phyloP scores from a whole-genome alignment of 2,113 vertebrate species.

The Nannobrachium achirus region DNA sequence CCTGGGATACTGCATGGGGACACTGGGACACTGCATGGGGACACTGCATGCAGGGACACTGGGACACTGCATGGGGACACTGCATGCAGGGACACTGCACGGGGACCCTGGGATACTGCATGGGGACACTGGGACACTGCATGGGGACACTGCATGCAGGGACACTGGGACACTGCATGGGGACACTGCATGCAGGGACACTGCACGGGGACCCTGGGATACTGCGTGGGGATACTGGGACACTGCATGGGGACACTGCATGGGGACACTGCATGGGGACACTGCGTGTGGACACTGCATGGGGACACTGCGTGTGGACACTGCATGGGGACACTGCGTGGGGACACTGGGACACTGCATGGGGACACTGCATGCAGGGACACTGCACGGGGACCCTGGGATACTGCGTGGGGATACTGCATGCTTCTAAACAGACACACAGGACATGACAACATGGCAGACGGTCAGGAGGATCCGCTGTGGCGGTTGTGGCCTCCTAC shows the following conservation, averaged over 20 bases:
- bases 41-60: slow-evolving; percentile 44
- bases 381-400: slow-evolving; percentile 43
- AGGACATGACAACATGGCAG: slow-evolving; percentile 3
- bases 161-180: slow-evolving; percentile 41
- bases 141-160: slow-evolving; percentile 41
- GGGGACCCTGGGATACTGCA: slow-evolving; percentile 41
- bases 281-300: slow-evolving; percentile 43
- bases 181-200: slow-evolving; percentile 44
- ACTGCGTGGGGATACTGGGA: too few species aligned
- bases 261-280: slow-evolving; percentile 41
- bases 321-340: slow-evolving; percentile 40
- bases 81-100: slow-evolving; percentile 42
- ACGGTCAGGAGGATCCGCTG: too few species aligned
- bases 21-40: too few species aligned
- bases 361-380: slow-evolving; percentile 35
- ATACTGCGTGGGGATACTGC: too few species aligned
- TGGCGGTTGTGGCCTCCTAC: too few species aligned
- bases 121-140: too few species aligned
- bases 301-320: too few species aligned
- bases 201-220: slow-evolving; percentile 36
- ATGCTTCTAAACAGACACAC: slow-evolving; percentile 33
- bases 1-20: slow-evolving; percentile 42
- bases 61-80: slow-evolving; percentile 41
- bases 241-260: slow-evolving; percentile 44
- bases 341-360: slow-evolving; percentile 42